Conservation (phyloP, 2,113 vertebrate genomes). For the Trogon melanurus region DNA sequence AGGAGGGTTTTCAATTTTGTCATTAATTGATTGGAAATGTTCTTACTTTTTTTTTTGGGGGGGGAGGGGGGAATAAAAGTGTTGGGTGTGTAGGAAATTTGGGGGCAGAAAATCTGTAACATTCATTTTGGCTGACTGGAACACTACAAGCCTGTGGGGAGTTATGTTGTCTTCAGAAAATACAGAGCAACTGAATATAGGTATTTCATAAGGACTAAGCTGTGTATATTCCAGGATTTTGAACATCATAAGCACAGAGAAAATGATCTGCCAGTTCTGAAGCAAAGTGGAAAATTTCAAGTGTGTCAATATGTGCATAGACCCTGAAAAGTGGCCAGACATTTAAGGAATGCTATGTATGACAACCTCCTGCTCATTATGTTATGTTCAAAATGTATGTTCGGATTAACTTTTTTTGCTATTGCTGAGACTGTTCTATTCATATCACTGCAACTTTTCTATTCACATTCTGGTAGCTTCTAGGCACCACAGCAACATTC, state of each 20-base stretch:
- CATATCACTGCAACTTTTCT: neutral
- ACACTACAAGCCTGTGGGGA: neutral
- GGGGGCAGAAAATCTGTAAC: neutral
- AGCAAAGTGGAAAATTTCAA: neutral
- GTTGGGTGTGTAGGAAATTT: neutral
- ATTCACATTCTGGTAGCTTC: no score
- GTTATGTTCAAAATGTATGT: neutral
- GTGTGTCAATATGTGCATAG: neutral
- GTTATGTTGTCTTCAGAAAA: neutral
- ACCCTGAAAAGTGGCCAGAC: accelerated
- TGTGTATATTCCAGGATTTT: neutral
- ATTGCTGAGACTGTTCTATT: neutral
- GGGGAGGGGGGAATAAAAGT: neutral
- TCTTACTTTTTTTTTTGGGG: neutral
- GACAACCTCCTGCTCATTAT: neutral
- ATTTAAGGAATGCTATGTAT: neutral
- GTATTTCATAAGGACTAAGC: neutral
- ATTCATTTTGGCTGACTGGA: neutral
- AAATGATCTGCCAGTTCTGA: neutral
- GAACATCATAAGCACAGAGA: neutral
- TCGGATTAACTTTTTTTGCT: neutral
- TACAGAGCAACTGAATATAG: neutral
- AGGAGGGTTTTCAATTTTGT: neutral
- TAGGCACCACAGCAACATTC: neutral
- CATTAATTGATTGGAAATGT: neutral